Evolutionary conservation across 2,113 vertebrate genomes (phyloP).

Genomic region (Clupea harengus): DNA sequence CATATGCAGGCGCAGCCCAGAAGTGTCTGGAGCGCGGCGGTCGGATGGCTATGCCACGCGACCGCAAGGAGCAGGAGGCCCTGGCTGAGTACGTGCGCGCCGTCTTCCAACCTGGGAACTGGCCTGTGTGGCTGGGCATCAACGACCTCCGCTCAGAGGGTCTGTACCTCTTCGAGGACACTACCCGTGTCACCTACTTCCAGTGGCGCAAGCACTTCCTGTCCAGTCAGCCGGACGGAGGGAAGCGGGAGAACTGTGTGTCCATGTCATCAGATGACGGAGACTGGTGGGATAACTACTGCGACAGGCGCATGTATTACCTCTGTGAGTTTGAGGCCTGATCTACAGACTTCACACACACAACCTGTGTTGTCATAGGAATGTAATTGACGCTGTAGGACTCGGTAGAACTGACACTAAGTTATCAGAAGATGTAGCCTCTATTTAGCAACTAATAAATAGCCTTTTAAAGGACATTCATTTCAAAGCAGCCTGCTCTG

Average conservation of each 20-base stretch:
- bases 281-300: conserved; percentile 93
- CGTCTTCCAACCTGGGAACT: conserved; percentile 81
- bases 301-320: conserved; percentile 83
- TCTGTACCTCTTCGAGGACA: conserved; percentile 82
- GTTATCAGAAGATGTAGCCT: background rate
- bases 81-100: conserved; percentile 76
- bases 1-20: conserved; percentile 74
- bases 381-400: background rate
- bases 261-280: conserved; percentile 86
- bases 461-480: background rate
- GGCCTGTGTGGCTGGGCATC: conserved; percentile 87
- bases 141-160: conserved; percentile 83
- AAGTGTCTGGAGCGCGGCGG: conserved; percentile 80
- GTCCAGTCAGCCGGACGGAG: conserved; percentile 85
- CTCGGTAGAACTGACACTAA: background rate
- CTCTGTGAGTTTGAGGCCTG: conserved; percentile 81
- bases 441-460: conserved; percentile 8
- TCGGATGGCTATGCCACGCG: conserved; percentile 80
- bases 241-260: conserved; percentile 84
- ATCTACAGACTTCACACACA: background rate
- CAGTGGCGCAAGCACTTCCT: conserved; percentile 84
- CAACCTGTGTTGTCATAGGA: background rate
- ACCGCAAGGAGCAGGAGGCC: conserved; percentile 77
- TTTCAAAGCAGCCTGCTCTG: background rate
- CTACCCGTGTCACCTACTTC: conserved; percentile 80